These are phyloP conservation scores for Cladorhizidae sp. DNA, from an alignment of 37 sponge, comb jelly and placozoan genomes.

Conservation along the genomic window DNA sequence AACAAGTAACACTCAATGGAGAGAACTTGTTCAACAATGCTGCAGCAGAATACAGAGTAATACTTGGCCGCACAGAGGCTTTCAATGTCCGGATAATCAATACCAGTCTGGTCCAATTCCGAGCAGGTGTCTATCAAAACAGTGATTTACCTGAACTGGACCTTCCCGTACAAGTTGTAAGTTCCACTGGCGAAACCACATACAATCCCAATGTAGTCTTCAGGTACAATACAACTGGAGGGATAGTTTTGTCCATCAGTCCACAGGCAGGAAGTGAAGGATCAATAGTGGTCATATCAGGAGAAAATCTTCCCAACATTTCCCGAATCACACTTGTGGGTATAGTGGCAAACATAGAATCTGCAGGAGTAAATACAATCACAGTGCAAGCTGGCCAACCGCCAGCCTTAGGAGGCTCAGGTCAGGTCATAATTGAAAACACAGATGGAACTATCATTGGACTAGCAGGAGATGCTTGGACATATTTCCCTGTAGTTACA, in stretches of 20 bases:
- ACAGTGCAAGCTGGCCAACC: constrained; percentile 24
- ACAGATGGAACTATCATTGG: constrained; percentile 21
- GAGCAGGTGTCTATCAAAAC: constrained; percentile 33
- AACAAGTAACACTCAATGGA: constrained; percentile 32
- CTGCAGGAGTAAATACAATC: constrained; percentile 16
- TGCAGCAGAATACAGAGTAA: constrained; percentile 21
- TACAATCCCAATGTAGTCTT: constrained; percentile 1
- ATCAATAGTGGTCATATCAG: constrained; percentile 47
- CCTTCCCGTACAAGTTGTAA: constrained; percentile 38
- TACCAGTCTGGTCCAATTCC: constrained; percentile 4
- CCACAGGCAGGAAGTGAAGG: constrained; percentile 53
- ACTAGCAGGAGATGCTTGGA: constrained; percentile 56
- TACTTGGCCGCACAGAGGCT: constrained; percentile 35
- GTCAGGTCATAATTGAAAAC: constrained; percentile 26
- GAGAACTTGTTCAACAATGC: constrained; percentile 11
- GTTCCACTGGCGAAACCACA: constrained; percentile 40
- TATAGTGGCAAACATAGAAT: constrained; percentile 1
- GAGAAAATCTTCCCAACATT: constrained; percentile 44
- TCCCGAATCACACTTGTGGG: constrained; percentile 23
- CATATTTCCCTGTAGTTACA: constrained; percentile 39
- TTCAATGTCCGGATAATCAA: constrained; percentile 21
- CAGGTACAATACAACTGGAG: constrained; percentile 23
- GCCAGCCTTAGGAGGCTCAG: neutral
- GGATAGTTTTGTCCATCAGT: constrained; percentile 6
- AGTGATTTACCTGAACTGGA: constrained; percentile 9